phyloP scores from a whole-genome alignment of 2,797 vertebrate genomes.

The Ptychadena robeensis region DNA sequence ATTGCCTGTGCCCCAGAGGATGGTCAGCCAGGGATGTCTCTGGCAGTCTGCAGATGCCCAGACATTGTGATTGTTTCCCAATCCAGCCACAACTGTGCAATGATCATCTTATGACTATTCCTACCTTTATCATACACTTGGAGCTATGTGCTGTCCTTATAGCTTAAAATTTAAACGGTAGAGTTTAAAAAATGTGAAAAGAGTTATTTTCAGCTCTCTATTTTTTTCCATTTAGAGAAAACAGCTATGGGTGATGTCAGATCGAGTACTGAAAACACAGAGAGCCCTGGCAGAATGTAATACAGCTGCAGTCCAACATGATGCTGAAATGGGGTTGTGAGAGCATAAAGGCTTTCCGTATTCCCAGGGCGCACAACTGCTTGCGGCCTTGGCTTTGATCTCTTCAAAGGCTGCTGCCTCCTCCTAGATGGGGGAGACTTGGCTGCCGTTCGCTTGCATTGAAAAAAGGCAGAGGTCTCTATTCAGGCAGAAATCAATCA shows the following conservation, averaged over 20 bases:
- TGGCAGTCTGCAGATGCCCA: background rate
- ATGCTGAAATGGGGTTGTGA: slow-evolving; percentile 94
- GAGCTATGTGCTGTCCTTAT: slow-evolving; percentile 14
- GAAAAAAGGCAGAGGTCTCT: slow-evolving; percentile 84
- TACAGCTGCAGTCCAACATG: slow-evolving; percentile 99
- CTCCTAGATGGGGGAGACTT: slow-evolving; percentile 98
- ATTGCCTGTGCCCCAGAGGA: background rate
- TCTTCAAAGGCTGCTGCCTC: slow-evolving; percentile 99
- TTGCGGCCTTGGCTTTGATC: slow-evolving; percentile 99
- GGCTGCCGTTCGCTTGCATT: slow-evolving; percentile 93
- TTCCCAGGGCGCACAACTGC: slow-evolving; percentile 99
- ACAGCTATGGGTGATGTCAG: slow-evolving; percentile 96
- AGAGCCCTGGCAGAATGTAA: slow-evolving; percentile 97
- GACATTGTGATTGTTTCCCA: background rate
- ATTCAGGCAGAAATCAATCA: slow-evolving; percentile 98
- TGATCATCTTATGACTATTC: background rate
- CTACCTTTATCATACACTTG: background rate
- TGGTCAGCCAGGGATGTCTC: background rate
- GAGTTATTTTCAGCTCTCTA: slow-evolving; percentile 81
- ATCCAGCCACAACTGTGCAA: background rate
- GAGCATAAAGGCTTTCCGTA: slow-evolving; percentile 94
- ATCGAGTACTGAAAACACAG: slow-evolving; percentile 98
- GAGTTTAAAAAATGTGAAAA: slow-evolving; percentile 98
- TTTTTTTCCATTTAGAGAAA: slow-evolving; percentile 78
- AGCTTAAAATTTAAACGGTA: slow-evolving; percentile 88